Evolutionary conservation across 2,113 vertebrate genomes (phyloP).

Genomic region (Gymnocephalus cernua): DNA sequence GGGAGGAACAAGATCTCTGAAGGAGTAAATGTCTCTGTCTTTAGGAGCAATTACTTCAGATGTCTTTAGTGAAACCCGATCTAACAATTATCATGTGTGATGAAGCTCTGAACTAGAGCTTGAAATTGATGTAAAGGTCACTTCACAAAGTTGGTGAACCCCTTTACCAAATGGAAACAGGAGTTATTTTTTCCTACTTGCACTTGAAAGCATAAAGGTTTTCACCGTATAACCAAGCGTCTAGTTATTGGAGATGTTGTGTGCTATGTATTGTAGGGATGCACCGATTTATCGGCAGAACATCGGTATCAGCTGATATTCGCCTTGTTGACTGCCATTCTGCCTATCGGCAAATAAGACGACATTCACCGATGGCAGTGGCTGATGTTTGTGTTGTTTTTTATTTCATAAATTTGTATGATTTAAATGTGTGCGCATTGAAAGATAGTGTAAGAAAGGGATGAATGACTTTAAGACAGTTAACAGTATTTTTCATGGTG

Average conservation of each 20-base stretch:
- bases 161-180: constrained; percentile 59
- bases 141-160: constrained; percentile 59
- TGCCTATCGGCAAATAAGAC: too few species aligned
- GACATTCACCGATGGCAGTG: too few species aligned
- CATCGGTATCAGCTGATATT: too few species aligned
- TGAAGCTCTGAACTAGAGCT: constrained; percentile 73
- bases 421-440: too few species aligned
- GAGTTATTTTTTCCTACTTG: constrained; percentile 34
- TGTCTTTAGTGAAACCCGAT: constrained; percentile 73
- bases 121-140: constrained; percentile 78
- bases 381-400: too few species aligned
- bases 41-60: constrained; percentile 67
- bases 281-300: too few species aligned
- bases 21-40: constrained; percentile 49
- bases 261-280: not conserved
- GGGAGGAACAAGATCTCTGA: constrained; percentile 22
- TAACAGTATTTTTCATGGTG: too few species aligned
- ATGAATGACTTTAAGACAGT: too few species aligned
- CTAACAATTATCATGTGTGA: constrained; percentile 75
- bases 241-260: constrained; percentile 9
- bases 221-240: constrained; percentile 25
- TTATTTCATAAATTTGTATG: too few species aligned
- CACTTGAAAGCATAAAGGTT: constrained; percentile 36
- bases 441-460: too few species aligned
- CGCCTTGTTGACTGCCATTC: too few species aligned